These are phyloP conservation scores for Conus canariensis DNA, from an alignment of 2,888 invertebrate genomes.

Conservation along the genomic window DNA sequence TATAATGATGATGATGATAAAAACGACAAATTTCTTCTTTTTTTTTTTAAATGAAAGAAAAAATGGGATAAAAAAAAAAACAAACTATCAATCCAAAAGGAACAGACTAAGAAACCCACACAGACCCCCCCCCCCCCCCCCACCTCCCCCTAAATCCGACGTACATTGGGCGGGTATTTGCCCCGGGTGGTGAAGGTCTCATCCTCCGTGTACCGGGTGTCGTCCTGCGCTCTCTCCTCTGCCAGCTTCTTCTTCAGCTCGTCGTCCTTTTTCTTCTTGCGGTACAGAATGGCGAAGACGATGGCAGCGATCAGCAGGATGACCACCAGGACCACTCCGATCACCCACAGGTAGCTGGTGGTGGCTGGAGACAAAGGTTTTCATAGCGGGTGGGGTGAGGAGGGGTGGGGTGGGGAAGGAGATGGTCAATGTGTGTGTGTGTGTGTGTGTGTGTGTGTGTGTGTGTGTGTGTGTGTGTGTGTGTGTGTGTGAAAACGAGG, in stretches of 20 bases:
- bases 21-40: no score
- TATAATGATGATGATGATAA: no score
- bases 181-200: conserved; percentile 4
- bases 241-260: conserved; percentile 31
- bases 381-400: neutral
- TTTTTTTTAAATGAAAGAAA: neutral
- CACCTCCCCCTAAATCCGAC: neutral
- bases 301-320: conserved; percentile 45
- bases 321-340: conserved; percentile 38
- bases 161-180: neutral
- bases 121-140: neutral
- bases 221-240: neutral
- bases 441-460: no score
- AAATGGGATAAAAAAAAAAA: neutral
- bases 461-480: no score
- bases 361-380: neutral
- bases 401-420: neutral
- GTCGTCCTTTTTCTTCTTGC: conserved; percentile 39
- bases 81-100: neutral
- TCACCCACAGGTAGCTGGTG: conserved; percentile 31
- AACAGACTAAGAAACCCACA: neutral
- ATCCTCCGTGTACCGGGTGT: conserved; percentile 17
- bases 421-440: neutral
- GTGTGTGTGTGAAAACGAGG: no score
- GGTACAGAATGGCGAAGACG: conserved; percentile 42